phyloP scores from a whole-genome alignment of 2,888 invertebrate species.

The Alitta virens region DNA sequence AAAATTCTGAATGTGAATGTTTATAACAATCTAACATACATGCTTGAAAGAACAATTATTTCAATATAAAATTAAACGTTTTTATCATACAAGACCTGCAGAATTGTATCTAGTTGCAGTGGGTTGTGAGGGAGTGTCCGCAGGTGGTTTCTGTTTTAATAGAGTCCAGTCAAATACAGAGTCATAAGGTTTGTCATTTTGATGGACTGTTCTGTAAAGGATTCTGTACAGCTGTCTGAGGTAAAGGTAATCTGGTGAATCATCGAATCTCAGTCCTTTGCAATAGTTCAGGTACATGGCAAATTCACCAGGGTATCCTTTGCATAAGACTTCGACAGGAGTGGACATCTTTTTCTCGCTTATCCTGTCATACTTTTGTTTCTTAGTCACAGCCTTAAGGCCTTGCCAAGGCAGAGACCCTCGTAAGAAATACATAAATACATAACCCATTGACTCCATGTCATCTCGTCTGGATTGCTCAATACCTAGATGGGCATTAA shows the following conservation, averaged over 20 bases:
- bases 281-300: conserved; percentile 24
- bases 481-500: conserved; percentile 98
- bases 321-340: conserved; percentile 95
- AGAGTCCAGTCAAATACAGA: conserved; percentile 23
- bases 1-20: too few relatives aligned
- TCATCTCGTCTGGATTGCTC: conserved; percentile 98
- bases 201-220: conserved; percentile 18
- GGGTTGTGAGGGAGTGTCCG: not conserved
- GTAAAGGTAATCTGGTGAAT: conserved; percentile 21
- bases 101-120: not conserved
- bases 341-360: conserved; percentile 99
- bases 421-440: conserved; percentile 95
- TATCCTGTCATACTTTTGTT: conserved; percentile 98
- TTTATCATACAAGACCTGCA: not conserved
- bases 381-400: conserved; percentile 84
- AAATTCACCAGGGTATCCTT: conserved; percentile 53
- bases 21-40: too few relatives aligned
- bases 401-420: conserved; percentile 97
- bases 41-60: too few relatives aligned
- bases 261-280: conserved; percentile 20
- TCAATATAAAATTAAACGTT: too few relatives aligned
- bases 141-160: conserved; percentile 20
- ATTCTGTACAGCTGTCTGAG: conserved; percentile 17
- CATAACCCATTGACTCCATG: conserved; percentile 98
- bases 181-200: conserved; percentile 18